Conservation (phyloP, 2,113 vertebrate species). For the Mystacornis crossleyi region DNA sequence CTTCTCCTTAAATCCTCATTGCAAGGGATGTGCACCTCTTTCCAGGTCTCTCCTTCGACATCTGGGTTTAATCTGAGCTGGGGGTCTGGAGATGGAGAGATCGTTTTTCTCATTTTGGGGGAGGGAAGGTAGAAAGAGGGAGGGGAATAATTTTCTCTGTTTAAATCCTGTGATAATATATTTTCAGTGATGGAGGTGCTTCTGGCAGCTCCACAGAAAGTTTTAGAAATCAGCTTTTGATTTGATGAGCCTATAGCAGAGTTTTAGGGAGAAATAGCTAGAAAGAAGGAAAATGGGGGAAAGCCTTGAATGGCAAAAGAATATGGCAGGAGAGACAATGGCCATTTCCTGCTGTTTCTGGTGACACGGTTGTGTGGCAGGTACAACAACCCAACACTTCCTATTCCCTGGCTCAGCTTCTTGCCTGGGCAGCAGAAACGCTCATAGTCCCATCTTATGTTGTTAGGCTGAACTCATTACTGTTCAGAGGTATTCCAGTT, state of each 20-base stretch:
- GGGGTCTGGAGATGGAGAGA: neutral
- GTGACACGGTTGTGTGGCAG: neutral
- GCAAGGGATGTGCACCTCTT: neutral
- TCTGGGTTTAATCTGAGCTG: neutral
- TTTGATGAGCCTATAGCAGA: neutral
- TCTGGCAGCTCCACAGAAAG: neutral
- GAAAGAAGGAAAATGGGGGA: neutral
- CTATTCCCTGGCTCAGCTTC: neutral
- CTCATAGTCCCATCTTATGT: neutral
- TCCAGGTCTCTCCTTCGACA: neutral
- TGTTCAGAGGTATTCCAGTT: neutral
- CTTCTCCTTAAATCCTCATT: neutral
- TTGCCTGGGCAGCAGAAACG: neutral
- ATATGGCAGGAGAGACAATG: neutral
- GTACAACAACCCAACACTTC: neutral
- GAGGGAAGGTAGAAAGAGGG: neutral
- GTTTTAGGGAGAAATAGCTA: neutral
- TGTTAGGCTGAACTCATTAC: neutral
- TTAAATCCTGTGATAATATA: neutral
- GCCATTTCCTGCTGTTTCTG: neutral
- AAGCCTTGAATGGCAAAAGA: neutral
- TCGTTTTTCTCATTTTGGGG: neutral
- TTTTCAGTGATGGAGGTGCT: neutral
- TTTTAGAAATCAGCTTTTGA: conserved; percentile 34
- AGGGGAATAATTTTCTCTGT: neutral